These are phyloP conservation scores for Morphnarchus princeps DNA, from an alignment of 2,113 vertebrate genomes.

Conservation along the genomic window DNA sequence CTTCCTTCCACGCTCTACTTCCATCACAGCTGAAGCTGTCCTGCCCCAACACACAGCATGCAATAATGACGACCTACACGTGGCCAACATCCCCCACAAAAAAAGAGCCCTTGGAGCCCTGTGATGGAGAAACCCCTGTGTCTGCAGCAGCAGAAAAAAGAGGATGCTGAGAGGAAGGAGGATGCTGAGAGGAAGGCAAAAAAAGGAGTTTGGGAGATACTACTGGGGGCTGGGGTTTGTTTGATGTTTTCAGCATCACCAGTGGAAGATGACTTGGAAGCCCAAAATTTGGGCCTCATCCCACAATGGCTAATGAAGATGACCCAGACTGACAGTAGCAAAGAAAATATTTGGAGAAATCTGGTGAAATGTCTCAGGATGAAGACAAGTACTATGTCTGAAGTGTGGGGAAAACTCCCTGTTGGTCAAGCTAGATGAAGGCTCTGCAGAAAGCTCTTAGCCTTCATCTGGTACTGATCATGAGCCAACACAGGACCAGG, in stretches of 20 bases:
- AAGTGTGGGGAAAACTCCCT: neutral
- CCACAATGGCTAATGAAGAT: neutral
- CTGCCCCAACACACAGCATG: neutral
- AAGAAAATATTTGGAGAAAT: neutral
- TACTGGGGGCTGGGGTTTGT: neutral
- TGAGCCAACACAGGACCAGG: neutral
- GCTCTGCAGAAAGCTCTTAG: neutral
- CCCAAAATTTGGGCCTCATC: neutral
- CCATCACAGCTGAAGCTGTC: neutral
- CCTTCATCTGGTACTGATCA: neutral
- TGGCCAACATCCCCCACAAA: neutral
- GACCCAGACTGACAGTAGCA: neutral
- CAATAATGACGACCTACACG: too few species aligned
- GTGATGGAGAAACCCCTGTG: rapidly evolving
- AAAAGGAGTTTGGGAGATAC: neutral
- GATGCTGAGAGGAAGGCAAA: neutral
- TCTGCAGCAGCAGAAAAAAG: neutral
- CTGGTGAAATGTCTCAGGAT: neutral
- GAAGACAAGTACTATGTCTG: neutral
- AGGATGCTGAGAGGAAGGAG: neutral
- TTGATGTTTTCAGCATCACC: neutral
- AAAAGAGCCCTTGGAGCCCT: neutral
- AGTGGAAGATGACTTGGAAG: neutral
- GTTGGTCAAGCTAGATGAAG: neutral
- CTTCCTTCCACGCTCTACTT: neutral